A percentile compares a stretch with the other conserved stretches of the same genome.
These are phyloP conservation scores for Caradrina clavipalpis DNA, from an alignment of 2,888 invertebrate genomes.

Conservation along the genomic window DNA sequence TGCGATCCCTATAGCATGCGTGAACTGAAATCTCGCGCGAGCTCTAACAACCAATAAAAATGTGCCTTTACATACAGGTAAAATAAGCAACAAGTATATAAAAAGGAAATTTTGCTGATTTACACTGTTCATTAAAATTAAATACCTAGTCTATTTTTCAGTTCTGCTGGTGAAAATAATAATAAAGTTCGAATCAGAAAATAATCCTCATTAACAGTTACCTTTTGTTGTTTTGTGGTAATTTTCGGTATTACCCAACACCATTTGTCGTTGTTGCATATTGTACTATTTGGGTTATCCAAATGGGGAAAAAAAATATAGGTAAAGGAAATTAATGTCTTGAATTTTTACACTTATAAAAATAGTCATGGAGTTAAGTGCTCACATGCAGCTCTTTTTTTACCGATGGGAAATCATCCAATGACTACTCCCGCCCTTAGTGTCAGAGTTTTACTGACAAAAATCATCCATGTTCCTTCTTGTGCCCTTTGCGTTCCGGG, in stretches of 20 bases:
- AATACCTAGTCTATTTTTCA: background rate
- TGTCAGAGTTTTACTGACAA: no score
- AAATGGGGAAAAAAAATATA: slow-evolving; percentile 10
- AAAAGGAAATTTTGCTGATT: background rate
- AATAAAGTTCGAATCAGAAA: slow-evolving; percentile 1
- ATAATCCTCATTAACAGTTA: background rate
- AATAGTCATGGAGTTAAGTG: no score
- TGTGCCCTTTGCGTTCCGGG: no score
- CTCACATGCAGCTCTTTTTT: no score
- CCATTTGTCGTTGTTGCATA: background rate
- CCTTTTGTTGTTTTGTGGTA: slow-evolving; percentile 25
- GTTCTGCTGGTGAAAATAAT: slow-evolving; percentile 10
- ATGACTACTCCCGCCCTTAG: no score
- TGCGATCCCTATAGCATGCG: no score
- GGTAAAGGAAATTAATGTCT: background rate
- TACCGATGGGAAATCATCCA: no score
- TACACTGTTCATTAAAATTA: slow-evolving; percentile 5
- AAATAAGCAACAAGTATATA: no score
- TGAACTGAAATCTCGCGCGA: no score
- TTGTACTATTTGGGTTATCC: background rate
- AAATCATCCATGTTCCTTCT: no score
- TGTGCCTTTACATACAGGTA: no score
- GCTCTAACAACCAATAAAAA: no score
- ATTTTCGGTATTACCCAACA: slow-evolving; percentile 18
- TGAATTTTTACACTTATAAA: background rate